A percentile compares a stretch with the other conserved stretches of the same genome.
These are phyloP conservation scores for Festucalex cinctus DNA, from an alignment of 2,113 vertebrate genomes.

Conservation along the genomic window DNA sequence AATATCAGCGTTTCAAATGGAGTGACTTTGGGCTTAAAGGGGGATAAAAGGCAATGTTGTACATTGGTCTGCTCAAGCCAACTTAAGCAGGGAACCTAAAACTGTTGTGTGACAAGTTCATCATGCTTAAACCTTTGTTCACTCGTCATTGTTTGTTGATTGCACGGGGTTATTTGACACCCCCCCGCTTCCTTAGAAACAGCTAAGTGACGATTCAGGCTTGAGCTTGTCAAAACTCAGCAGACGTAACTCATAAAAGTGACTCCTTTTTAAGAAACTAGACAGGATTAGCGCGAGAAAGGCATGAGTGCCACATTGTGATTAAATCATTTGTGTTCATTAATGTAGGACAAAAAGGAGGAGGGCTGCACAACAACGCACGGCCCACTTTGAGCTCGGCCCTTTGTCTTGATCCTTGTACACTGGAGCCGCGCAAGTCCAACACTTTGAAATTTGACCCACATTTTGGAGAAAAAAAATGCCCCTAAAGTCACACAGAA, in stretches of 20 bases:
- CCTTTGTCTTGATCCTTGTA: slow-evolving; percentile 3
- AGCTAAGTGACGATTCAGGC: slow-evolving; percentile 36
- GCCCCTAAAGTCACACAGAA: not conserved
- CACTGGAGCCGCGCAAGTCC: not conserved
- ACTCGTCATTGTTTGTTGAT: slow-evolving; percentile 10
- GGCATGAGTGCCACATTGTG: slow-evolving; percentile 26
- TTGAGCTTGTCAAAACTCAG: slow-evolving; percentile 45
- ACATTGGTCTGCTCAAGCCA: too few species aligned
- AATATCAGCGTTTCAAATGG: too few species aligned
- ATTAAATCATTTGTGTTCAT: slow-evolving; percentile 29
- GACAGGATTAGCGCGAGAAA: slow-evolving; percentile 19
- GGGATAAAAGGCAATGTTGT: too few species aligned
- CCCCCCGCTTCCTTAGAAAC: slow-evolving; percentile 17
- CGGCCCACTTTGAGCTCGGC: slow-evolving; percentile 14
- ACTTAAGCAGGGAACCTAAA: not conserved
- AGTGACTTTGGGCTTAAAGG: too few species aligned
- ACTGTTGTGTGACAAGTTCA: not conserved
- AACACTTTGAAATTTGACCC: not conserved
- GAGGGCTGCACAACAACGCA: slow-evolving; percentile 15
- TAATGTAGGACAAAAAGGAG: slow-evolving; percentile 34
- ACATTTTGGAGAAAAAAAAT: not conserved
- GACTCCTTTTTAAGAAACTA: slow-evolving; percentile 9
- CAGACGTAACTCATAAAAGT: slow-evolving; percentile 9
- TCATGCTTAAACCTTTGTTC: not conserved
- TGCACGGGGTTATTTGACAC: slow-evolving; percentile 17